Percentiles rank a stretch among this genome's conserved stretches.
Evolutionary conservation across 2,113 vertebrate species (phyloP).

Genomic region (Nansenia antarctica): DNA sequence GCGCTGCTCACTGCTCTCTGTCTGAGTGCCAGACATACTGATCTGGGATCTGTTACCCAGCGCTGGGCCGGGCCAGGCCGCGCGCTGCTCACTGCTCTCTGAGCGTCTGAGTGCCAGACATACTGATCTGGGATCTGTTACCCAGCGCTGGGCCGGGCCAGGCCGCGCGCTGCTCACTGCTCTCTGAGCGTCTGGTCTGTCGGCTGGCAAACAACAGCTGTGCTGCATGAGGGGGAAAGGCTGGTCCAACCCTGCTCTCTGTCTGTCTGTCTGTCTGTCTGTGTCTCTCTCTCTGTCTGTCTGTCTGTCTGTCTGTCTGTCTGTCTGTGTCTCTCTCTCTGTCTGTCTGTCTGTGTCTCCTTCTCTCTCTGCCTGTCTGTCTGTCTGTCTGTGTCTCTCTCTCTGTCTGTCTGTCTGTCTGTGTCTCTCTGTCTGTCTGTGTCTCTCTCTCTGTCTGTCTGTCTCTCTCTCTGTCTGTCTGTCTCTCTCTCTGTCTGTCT

Average conservation of each 20-base stretch:
- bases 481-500: too few relatives aligned
- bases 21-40: conserved; percentile 68
- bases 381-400: too few relatives aligned
- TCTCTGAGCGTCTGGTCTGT: conserved; percentile 58
- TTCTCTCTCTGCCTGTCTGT: too few relatives aligned
- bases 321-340: too few relatives aligned
- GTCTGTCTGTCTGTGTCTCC: background rate
- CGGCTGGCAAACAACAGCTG: conserved; percentile 73
- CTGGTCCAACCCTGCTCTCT: conserved; percentile 22
- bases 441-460: too few relatives aligned
- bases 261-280: conserved; percentile 17
- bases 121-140: too few relatives aligned
- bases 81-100: conserved; percentile 48
- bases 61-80: conserved; percentile 36
- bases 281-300: conserved; percentile 12
- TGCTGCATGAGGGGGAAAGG: conserved; percentile 26
- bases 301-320: too few relatives aligned
- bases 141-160: conserved; percentile 38
- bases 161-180: conserved; percentile 38
- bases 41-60: too few relatives aligned
- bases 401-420: too few relatives aligned
- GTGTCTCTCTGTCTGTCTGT: too few relatives aligned
- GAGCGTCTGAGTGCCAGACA: conserved; percentile 69
- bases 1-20: conserved; percentile 38
- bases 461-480: too few relatives aligned